Percentiles rank a stretch among this genome's conserved stretches.
Conservation (phyloP, 2,888 invertebrate species). For the Ichneumon xanthorius region DNA sequence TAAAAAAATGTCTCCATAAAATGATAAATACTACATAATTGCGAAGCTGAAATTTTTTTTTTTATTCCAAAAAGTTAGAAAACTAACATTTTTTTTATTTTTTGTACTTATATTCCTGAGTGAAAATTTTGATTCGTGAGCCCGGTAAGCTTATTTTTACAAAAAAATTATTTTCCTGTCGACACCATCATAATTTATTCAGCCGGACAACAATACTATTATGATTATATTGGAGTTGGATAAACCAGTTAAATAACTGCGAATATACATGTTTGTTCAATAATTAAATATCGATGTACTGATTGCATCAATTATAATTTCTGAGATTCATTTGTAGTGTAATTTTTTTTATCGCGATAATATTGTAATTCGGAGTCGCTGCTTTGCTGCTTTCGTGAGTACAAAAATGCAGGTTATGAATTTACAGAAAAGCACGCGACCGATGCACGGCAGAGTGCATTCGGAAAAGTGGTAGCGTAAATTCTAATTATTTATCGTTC, state of each 20-base stretch:
- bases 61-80: too few species aligned
- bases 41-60: too few species aligned
- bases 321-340: background rate
- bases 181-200: background rate
- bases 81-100: too few species aligned
- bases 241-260: background rate
- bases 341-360: background rate
- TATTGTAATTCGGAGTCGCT: background rate
- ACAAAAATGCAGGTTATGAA: slow-evolving; percentile 46
- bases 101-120: too few species aligned
- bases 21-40: background rate
- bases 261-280: background rate
- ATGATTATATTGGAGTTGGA: background rate
- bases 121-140: too few species aligned
- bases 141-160: background rate
- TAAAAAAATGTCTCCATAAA: background rate
- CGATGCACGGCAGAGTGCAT: slow-evolving; percentile 14
- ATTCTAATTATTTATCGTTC: background rate
- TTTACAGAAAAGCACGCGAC: slow-evolving; percentile 23
- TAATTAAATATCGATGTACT: background rate
- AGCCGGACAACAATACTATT: background rate
- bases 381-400: slow-evolving; percentile 41
- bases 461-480: too few species aligned
- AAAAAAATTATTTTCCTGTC: background rate
- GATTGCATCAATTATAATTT: background rate